Evolutionary conservation across 2,113 vertebrate species (phyloP).

Genomic region (Motacilla tschutschensis): DNA sequence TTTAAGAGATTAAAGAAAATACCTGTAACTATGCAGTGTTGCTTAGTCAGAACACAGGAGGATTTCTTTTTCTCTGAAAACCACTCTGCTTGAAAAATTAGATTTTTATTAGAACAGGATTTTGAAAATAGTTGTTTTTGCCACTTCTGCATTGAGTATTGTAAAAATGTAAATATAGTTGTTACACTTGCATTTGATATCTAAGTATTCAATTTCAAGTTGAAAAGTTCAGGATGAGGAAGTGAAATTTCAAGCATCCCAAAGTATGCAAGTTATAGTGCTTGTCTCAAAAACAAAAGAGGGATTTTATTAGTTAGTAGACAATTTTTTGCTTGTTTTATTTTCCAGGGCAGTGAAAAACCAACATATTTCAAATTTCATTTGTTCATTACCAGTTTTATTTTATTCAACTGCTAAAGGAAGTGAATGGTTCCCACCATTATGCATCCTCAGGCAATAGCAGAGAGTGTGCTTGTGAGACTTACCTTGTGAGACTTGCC

Average conservation of each 20-base stretch:
- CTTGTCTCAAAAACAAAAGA: not conserved
- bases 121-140: not conserved
- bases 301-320: not conserved
- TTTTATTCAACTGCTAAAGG: not conserved
- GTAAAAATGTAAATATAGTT: not conserved
- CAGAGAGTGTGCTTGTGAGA: not conserved
- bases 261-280: not conserved
- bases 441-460: not conserved
- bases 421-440: not conserved
- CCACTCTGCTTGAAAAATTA: not conserved
- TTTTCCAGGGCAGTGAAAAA: not conserved
- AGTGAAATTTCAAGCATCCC: not conserved
- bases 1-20: not conserved
- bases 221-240: not conserved
- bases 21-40: not conserved
- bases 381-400: not conserved
- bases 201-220: not conserved
- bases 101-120: not conserved
- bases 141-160: not conserved
- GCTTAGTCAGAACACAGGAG: not conserved
- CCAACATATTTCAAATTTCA: not conserved
- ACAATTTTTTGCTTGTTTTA: not conserved
- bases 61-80: not conserved
- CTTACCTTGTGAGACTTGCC: not conserved
- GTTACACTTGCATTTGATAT: not conserved